These are phyloP conservation scores for Ferrisia virgata DNA, from an alignment of 2,888 invertebrate genomes.

Conservation along the genomic window DNA sequence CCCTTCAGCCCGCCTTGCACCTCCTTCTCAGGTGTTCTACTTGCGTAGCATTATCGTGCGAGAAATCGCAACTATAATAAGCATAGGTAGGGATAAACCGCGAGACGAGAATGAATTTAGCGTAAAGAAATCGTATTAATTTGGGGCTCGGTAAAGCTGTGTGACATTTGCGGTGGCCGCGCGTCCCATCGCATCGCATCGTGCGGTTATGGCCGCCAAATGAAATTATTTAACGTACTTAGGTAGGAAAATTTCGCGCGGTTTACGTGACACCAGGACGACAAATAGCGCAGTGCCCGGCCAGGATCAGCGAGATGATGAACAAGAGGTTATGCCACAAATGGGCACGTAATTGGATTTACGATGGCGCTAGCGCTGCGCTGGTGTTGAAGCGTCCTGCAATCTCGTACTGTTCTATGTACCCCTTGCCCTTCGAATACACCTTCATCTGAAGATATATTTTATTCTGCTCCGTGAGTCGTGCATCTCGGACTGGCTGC, in stretches of 20 bases:
- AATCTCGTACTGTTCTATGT: too few species aligned
- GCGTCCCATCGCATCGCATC: too few species aligned
- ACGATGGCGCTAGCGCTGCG: too few species aligned
- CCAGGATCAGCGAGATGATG: background rate
- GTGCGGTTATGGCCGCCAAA: background rate
- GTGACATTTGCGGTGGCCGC: background rate
- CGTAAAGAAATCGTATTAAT: background rate
- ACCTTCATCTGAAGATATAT: background rate
- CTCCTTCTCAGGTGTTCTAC: too few species aligned
- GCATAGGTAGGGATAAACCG: too few species aligned
- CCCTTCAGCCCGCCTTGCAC: too few species aligned
- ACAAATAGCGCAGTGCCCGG: background rate
- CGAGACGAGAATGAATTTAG: background rate
- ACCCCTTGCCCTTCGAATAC: too few species aligned
- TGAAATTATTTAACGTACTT: background rate
- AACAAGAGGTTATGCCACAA: background rate
- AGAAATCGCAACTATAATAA: background rate
- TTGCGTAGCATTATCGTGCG: too few species aligned
- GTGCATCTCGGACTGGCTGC: too few species aligned
- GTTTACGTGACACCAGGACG: background rate
- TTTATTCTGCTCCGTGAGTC: background rate
- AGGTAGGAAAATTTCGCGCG: constrained; percentile 12
- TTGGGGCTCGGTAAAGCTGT: background rate
- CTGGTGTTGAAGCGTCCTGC: too few species aligned
- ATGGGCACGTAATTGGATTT: background rate